A percentile compares a stretch with the other conserved stretches of the same genome.
Conservation (phyloP, 35 echinoderm and acorn worm species). For the Amphiura filiformis region DNA sequence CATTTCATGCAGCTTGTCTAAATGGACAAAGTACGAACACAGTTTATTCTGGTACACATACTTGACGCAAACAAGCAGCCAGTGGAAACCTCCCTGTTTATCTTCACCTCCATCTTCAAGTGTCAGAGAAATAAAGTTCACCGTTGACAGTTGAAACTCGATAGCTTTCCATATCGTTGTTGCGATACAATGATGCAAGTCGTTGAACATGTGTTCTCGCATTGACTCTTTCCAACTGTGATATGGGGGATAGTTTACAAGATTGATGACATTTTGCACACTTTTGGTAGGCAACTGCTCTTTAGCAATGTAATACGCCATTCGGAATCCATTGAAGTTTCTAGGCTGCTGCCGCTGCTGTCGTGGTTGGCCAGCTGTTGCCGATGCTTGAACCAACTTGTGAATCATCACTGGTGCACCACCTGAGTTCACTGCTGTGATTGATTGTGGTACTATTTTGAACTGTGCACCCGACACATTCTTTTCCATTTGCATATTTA, state of each 20-base stretch:
- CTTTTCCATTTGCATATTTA: not conserved
- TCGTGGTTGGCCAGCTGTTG: too few relatives aligned
- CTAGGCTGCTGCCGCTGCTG: too few relatives aligned
- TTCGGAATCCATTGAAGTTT: not conserved
- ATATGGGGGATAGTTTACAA: not conserved
- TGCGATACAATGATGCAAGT: not conserved
- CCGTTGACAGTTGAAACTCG: not conserved
- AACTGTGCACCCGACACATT: not conserved
- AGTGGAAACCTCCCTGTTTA: not conserved
- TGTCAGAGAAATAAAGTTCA: not conserved
- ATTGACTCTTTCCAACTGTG: not conserved
- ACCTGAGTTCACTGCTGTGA: not conserved
- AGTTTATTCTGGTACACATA: not conserved
- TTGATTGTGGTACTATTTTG: not conserved
- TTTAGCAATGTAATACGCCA: not conserved
- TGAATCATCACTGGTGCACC: not conserved
- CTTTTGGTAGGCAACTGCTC: not conserved
- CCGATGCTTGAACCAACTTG: not conserved
- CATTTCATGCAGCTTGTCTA: not conserved
- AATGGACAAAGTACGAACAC: not conserved
- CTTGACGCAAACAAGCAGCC: not conserved
- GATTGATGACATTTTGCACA: not conserved
- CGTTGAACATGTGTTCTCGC: not conserved
- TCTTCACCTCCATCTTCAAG: not conserved
- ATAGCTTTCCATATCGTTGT: not conserved